Evolutionary conservation across 2,113 vertebrate genomes (phyloP).

Genomic region (Neotragus moschatus): DNA sequence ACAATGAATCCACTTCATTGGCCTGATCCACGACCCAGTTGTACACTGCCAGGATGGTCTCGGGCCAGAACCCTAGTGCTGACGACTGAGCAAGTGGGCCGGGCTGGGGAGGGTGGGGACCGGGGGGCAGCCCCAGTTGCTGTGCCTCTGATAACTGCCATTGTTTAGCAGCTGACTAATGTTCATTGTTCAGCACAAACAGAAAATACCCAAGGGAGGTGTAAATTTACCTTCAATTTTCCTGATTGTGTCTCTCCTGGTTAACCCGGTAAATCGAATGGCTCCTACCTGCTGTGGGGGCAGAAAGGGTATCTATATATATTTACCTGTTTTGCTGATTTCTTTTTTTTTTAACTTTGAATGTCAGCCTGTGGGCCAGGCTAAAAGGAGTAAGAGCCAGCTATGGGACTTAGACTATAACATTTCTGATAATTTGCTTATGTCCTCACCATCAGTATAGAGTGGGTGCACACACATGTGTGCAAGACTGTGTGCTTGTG

Average conservation of each 20-base stretch:
- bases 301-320: background rate
- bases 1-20: background rate
- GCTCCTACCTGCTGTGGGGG: background rate
- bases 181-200: slow-evolving; percentile 64
- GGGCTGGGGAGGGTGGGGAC: background rate
- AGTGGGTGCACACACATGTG: background rate
- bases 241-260: slow-evolving; percentile 49
- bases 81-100: background rate
- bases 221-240: slow-evolving; percentile 33
- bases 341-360: background rate
- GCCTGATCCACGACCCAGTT: background rate
- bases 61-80: background rate
- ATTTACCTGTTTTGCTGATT: background rate
- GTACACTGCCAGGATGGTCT: background rate
- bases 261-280: slow-evolving; percentile 32
- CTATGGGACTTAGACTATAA: background rate
- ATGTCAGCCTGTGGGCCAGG: background rate
- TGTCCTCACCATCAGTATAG: background rate
- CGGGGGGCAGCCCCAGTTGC: background rate
- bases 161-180: slow-evolving; percentile 63
- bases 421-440: background rate
- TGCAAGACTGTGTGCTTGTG: background rate
- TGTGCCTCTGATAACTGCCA: background rate
- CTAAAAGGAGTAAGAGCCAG: background rate
- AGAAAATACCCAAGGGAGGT: slow-evolving; percentile 62